Conservation (phyloP, 2,113 vertebrate species). For the Erythrocercus mccallii region DNA sequence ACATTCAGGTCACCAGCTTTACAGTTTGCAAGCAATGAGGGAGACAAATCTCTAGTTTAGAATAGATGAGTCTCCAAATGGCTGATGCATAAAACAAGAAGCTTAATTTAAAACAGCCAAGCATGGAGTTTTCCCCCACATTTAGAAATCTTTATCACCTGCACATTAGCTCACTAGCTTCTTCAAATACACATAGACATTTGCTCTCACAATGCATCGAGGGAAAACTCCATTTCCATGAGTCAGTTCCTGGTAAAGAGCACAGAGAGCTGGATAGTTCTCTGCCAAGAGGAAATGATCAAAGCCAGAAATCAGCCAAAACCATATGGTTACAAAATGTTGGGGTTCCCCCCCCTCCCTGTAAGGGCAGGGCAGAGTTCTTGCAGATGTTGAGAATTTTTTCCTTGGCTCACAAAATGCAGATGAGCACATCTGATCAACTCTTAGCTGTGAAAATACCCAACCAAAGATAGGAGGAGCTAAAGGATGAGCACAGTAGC, state of each 20-base stretch:
- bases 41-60: neutral
- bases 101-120: neutral
- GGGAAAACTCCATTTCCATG: constrained; percentile 9
- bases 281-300: neutral
- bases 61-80: neutral
- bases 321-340: neutral
- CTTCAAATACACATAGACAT: neutral
- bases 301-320: neutral
- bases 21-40: neutral
- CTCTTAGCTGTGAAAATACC: neutral
- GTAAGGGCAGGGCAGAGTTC: neutral
- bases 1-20: neutral
- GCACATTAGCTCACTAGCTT: neutral
- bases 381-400: neutral
- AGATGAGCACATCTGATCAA: neutral
- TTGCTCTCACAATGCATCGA: fast-evolving
- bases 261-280: neutral
- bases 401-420: neutral
- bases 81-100: neutral
- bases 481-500: neutral
- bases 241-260: neutral
- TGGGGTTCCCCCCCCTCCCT: neutral
- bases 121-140: neutral
- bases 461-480: neutral
- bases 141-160: neutral